Evolutionary conservation across 2,888 invertebrate species (phyloP), one percentile per base, ranked within the genome.

Genomic region (Vandiemenella viatica): DNA sequence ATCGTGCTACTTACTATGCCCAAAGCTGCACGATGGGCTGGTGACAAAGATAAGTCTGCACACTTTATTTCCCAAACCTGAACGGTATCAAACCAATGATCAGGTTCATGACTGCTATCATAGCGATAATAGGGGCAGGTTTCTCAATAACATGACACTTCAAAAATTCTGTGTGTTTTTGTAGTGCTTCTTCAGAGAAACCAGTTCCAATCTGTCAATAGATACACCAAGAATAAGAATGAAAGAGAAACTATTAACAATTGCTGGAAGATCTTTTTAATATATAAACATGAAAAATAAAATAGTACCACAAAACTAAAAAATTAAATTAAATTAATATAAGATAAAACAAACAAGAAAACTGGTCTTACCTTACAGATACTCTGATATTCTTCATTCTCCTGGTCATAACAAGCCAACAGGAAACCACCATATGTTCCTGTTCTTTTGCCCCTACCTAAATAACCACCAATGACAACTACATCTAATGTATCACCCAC

Each of bases 41-140:
- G 96, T 23, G 96, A 97, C 43, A 98, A 75, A 5, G 96, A 96
- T 50, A 98, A 75, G 74, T 98, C 97, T 0, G 97, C 97, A 65
- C 93, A 92, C 65, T 95, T 92, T 48, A 96, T 79, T 73, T 96
- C 96, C 92, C 93, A 95, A 50, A 98, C 93, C 66, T 82, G 76
- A 15, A 78, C 78, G 4, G 91, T 76, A 55, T 80, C 79, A 64
- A 95, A 82, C 93, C 95, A 95, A 61, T 80, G 84, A 71, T 95
- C 93, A 1, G 93, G 85, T 58, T 74, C 70, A 58, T 83, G 76
- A 6, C 75, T 69, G 0, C 66, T 56, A 65, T 92, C 91, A 65
- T 72, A 93, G 43, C 80, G 73, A 61, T 87, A 91, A 63, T 93
- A 92, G 0, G 79, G 75, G 62, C 83, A 0, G 92, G 80, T 26